Evolutionary conservation across 2,797 vertebrate genomes (phyloP), one percentile per base, ranked within the genome.

Genomic region (Amazonetta brasiliensis): DNA sequence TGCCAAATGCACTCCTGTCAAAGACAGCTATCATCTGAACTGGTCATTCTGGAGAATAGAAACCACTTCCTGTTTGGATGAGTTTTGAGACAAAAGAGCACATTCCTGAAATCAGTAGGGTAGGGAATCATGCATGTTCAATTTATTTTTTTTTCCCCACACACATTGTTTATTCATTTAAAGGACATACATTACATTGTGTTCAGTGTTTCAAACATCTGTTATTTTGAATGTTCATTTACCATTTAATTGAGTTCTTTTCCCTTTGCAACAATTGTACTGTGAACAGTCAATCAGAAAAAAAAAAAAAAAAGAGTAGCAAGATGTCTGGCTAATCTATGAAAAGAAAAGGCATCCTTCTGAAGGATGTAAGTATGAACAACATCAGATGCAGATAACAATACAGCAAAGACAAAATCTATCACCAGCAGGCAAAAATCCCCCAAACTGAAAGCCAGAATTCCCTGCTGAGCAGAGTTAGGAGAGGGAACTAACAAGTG

Each of bases 61-160:
- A 93, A 75, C 88, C 46, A 69, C 55, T 52, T 97, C 90, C 94
- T 91, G 91, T 54, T 35, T 96, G 94, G 76, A 81, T 96, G 94
- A 87, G 41, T 82, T 81, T 63, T 76, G 33, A 78, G 62, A 95
- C 91, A 89, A 96, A 89, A 73, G 94, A 33, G 41, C 20, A 14
- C 0, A 43, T 19, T 90, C 41, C 87, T 69, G 48, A 91, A 78
- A 95, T 76, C 93, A 95, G 55, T 62, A 52, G 91, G 73, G 54
- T 6, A 69, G 79, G 44, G 44, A 80, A 44, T 8, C 14, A 8
- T 62, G 35, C 62, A 31, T 55, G 68, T 96, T 91, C 78, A 66
- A 72, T 87, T 92, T 89, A 90, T 79, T 91, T 77, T 20, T 43
- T 43, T 43, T 43, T 41, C 6, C 43, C 30, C 93, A 62, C 89